Evolutionary conservation across 2,113 vertebrate genomes (phyloP).

Genomic region (Castor canadensis): DNA sequence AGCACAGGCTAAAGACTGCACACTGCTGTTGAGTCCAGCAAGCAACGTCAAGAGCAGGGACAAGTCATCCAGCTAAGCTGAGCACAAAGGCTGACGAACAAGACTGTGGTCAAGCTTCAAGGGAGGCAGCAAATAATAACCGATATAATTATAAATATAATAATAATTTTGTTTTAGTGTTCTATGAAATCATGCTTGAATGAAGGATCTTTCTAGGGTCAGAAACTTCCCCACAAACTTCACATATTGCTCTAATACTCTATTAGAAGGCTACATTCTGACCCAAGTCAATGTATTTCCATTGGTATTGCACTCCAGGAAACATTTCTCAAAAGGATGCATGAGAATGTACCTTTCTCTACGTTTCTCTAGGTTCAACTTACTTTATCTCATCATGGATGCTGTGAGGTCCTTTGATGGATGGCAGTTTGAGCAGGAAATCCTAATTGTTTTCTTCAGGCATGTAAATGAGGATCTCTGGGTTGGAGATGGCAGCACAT

Average conservation of each 20-base stretch:
- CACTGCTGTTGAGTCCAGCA: too few species aligned
- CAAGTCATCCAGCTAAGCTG: too few species aligned
- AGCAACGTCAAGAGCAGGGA: too few species aligned
- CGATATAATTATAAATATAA: too few species aligned
- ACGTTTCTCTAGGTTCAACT: background rate
- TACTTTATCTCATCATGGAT: background rate
- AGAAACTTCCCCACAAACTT: too few species aligned
- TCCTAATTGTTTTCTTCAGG: too few species aligned
- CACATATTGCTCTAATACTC: accelerated
- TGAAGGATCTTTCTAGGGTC: accelerated
- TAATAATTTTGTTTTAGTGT: background rate
- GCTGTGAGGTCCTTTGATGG: accelerated
- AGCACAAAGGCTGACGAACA: background rate
- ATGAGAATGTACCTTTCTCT: background rate
- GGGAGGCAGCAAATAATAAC: too few species aligned
- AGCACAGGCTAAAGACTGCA: accelerated
- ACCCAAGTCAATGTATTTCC: background rate
- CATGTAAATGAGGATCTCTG: background rate
- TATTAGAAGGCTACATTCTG: background rate
- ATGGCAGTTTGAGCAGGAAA: accelerated
- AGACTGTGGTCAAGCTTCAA: background rate
- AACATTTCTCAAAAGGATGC: accelerated
- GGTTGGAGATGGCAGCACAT: too few species aligned
- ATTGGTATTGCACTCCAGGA: too few species aligned
- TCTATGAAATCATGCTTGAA: background rate